A percentile compares a stretch with the other conserved stretches of the same genome.
phyloP scores from a whole-genome alignment of 1,140 invertebrate species.

The Solenopsis invicta region DNA sequence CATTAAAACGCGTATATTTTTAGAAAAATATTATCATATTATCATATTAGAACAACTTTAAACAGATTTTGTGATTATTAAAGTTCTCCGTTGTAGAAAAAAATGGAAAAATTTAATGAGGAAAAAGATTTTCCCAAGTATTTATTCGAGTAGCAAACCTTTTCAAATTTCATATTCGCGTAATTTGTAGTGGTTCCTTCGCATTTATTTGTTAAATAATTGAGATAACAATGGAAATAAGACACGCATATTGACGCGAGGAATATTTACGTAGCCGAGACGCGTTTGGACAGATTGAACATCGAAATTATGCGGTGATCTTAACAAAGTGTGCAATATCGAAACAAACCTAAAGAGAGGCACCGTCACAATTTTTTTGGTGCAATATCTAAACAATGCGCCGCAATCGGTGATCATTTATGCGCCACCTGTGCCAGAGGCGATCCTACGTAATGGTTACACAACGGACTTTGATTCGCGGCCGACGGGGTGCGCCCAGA shows the following conservation, averaged over 20 bases:
- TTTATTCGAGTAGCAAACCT: neutral
- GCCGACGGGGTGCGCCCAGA: constrained; percentile 59
- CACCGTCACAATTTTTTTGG: neutral
- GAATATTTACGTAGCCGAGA: neutral
- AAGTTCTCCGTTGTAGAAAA: neutral
- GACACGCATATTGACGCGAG: neutral
- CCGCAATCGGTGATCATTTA: constrained; percentile 41
- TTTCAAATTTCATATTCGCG: neutral
- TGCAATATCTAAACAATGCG: constrained; percentile 41
- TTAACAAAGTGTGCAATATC: constrained; percentile 31
- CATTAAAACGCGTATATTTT: neutral
- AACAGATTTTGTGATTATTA: neutral
- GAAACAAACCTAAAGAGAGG: neutral
- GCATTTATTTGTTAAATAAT: constrained; percentile 17
- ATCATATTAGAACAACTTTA: constrained; percentile 1
- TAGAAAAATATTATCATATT: neutral
- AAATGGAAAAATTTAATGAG: neutral
- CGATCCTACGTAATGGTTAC: constrained; percentile 26
- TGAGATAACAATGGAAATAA: neutral
- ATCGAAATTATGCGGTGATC: neutral
- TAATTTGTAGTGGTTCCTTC: neutral
- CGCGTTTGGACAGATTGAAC: constrained; percentile 47
- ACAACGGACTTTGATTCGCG: constrained; percentile 55
- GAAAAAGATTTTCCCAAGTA: neutral
- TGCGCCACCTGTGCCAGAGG: constrained; percentile 3